Percentiles rank a stretch among this genome's conserved stretches.
Evolutionary conservation across 1,140 invertebrate genomes (phyloP).

Genomic region (Drosophila hydei): DNA sequence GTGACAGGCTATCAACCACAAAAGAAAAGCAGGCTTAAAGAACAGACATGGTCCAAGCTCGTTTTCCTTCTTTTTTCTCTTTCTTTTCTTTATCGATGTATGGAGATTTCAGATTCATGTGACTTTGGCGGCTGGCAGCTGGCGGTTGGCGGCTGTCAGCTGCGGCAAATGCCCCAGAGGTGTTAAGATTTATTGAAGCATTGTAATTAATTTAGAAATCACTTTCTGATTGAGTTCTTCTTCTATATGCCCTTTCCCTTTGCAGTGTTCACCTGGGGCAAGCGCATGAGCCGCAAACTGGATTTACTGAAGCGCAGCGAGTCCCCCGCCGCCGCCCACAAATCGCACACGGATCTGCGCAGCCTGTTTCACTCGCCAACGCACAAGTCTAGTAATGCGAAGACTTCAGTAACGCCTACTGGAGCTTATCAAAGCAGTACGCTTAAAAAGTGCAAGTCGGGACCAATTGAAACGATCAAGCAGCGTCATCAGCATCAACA

Average conservation of each 20-base stretch:
- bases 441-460: slow-evolving; percentile 81
- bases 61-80: no score
- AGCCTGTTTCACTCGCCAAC: slow-evolving; percentile 77
- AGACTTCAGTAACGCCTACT: slow-evolving; percentile 38
- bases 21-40: slow-evolving; percentile 1
- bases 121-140: slow-evolving; percentile 22
- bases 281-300: slow-evolving; percentile 91
- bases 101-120: slow-evolving; percentile 40
- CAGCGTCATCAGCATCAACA: slow-evolving; percentile 68
- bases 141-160: slow-evolving; percentile 23
- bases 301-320: slow-evolving; percentile 89
- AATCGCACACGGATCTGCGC: slow-evolving; percentile 84
- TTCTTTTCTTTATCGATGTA: not conserved
- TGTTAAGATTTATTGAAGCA: slow-evolving; percentile 73
- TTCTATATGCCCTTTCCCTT: slow-evolving; percentile 33
- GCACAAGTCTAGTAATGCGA: slow-evolving; percentile 60
- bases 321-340: slow-evolving; percentile 81
- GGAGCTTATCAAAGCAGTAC: slow-evolving; percentile 57
- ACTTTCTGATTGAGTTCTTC: slow-evolving; percentile 50
- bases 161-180: slow-evolving; percentile 35
- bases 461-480: slow-evolving; percentile 72
- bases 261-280: slow-evolving; percentile 91
- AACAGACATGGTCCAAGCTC: slow-evolving; percentile 1
- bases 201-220: slow-evolving; percentile 72
- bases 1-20: slow-evolving; percentile 20